Base-by-base conservation (phyloP, 2,888 invertebrate species). In the Acanthoscelides obtectus region DNA sequence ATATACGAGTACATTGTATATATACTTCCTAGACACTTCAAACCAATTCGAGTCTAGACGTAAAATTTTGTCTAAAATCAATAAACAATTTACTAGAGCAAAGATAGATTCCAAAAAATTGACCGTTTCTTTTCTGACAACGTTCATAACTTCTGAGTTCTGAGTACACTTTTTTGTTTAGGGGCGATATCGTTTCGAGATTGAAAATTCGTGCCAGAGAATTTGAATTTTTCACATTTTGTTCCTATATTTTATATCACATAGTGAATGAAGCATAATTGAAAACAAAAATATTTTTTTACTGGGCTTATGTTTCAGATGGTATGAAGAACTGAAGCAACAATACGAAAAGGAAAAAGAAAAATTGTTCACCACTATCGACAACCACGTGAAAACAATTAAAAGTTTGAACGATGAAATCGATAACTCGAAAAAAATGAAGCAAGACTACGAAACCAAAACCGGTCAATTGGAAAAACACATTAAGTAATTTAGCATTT, bases 251-350 rank as follows among this genome's bases (percentile, higher is more conserved):
- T 45, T 22, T 20, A 19, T 19, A 20, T n/a, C n/a, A n/a, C n/a
- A n/a, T 20, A 20, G n/a, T 64, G 63, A 17, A 12, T 20, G 22
- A 67, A 64, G 67, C 65, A 64, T 66, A 22, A 20, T 64, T 67
- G 20, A 67, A 20, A 12, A 64, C 22, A 5, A 0, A 0, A 22
- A 8, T 25, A 19, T 22, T 12, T 6, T 1, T 67, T 27, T 25
- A 45, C 27, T 8, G n/a, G n/a, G n/a, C 6, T 27, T 6, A 0
- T 71, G 45, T 81, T 84, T 67, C 78, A 91, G 91, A 71, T 87
- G 93, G 78, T 88, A 94, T 75, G 93, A 94, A 83, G 93, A 94
- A 79, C 82, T 94, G 1, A 93, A 93, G 81, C 86, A 87, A 45
- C 92, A 93, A 74, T 93, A 94, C 81, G 89, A 90, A 68, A 87